phyloP scores from a whole-genome alignment of 1,140 invertebrate genomes.

The Heliconius himera region DNA sequence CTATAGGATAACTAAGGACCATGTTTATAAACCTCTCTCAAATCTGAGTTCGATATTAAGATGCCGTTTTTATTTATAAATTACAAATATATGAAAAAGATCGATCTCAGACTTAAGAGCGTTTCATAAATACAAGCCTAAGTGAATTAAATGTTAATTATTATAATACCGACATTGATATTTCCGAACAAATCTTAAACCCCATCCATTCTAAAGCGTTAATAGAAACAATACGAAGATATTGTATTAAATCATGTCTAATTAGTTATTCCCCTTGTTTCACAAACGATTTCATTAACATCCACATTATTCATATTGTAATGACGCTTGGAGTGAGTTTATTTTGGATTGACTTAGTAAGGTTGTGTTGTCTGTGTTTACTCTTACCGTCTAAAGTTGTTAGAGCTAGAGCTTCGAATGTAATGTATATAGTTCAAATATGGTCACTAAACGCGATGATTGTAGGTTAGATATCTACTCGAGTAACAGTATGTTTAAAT shows the following conservation, averaged over 20 bases:
- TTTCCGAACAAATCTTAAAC: constrained; percentile 6
- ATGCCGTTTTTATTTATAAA: too few species aligned
- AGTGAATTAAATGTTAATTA: background rate
- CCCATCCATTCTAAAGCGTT: background rate
- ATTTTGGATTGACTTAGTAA: constrained; percentile 9
- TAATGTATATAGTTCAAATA: background rate
- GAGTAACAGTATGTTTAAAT: too few species aligned
- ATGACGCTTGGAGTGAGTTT: background rate
- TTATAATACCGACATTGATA: constrained; percentile 8
- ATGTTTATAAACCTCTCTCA: too few species aligned
- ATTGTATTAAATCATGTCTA: constrained; percentile 19
- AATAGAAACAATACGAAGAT: constrained; percentile 13
- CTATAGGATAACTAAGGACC: too few species aligned
- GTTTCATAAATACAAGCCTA: background rate
- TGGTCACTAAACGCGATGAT: too few species aligned
- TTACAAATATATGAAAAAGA: too few species aligned
- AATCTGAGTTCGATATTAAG: too few species aligned
- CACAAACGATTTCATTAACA: constrained; percentile 21
- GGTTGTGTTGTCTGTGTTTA: background rate
- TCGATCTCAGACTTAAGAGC: background rate
- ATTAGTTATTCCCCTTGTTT: constrained; percentile 22
- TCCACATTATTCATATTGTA: constrained; percentile 19
- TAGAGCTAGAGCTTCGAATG: background rate
- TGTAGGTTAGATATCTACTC: too few species aligned
- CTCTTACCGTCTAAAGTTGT: background rate